Evolutionary conservation across 2,797 vertebrate genomes (phyloP), one percentile per base, ranked within the genome.

Genomic region (Lacerta viridis): DNA sequence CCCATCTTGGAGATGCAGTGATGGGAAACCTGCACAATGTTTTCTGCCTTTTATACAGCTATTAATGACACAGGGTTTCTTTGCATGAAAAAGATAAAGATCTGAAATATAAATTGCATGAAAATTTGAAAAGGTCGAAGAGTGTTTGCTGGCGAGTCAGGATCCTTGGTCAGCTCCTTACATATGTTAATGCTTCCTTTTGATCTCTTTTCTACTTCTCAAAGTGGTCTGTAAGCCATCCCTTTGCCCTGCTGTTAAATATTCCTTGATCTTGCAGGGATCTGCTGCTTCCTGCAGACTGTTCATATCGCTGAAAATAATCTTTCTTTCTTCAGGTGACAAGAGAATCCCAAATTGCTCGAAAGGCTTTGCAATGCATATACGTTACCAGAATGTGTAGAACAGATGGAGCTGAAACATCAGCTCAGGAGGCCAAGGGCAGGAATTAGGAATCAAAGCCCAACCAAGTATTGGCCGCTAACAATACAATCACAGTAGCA

Each of bases 141-240:
- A 41, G 27, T 23, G 39, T 7, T 82, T 15, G 13, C 1, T 10
- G 23, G 17, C 9, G 23, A 78, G 29, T 13, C 39, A 18, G 78
- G 61, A 68, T 69, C 41, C 75, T 64, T 43, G n/a, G 18, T 15
- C 84, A 79, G 27, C 36, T 27, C 20, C 66, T 41, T 59, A 18
- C 17, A 68, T 20, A 78, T 77, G 25, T 17, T 50, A 66, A 83
- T n/a, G 15, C 11, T 68, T 27, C 10, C 36, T 46, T 74, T 81
- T 87, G 50, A 55, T 61, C 55, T 59, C 69, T 82, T 61, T 39
- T 59, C 69, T 82, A 83, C 43, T 66, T 76, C 41, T 33, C 72
- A 88, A 74, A 61, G 66, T 27, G 25, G 46, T 7, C 25, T 79
- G 23, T 39, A 80, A 80, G 46, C 64, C 25, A 2, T 6, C 87